Conservation (phyloP, 2,888 invertebrate genomes). For the Acrobasis repandana region DNA sequence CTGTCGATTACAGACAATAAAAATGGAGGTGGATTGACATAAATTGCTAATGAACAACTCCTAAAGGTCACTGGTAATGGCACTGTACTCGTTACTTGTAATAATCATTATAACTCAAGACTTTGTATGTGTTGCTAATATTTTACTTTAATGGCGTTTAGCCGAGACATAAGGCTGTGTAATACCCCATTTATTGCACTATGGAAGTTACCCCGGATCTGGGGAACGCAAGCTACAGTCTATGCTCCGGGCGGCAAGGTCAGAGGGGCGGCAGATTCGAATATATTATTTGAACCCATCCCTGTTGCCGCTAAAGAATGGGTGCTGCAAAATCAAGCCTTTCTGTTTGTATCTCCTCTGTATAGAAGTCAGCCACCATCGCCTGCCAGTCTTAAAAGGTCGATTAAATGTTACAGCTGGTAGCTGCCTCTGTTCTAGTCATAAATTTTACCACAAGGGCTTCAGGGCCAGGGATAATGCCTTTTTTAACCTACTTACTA, state of each 20-base stretch:
- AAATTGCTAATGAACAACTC: slow-evolving; percentile 2
- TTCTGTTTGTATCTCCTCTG: no score
- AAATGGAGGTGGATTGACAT: neutral
- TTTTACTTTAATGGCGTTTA: neutral
- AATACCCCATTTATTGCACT: neutral
- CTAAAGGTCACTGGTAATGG: slow-evolving; percentile 4
- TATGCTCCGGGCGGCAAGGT: no score
- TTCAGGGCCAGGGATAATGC: no score
- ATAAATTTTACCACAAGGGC: no score
- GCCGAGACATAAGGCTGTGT: neutral
- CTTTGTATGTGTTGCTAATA: neutral
- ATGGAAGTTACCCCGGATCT: neutral
- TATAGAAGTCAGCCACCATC: no score
- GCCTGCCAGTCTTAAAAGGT: no score
- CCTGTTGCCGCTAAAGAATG: no score
- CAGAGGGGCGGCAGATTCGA: no score
- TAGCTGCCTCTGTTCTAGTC: neutral
- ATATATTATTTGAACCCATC: no score
- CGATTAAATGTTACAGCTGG: neutral
- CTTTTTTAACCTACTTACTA: no score
- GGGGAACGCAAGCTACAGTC: neutral
- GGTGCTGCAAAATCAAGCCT: no score
- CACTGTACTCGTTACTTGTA: neutral
- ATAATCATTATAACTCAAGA: slow-evolving; percentile 5
- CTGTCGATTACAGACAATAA: no score